Evolutionary conservation across 64 coral and sea anemone genomes (phyloP), one percentile per base, ranked within the genome.

Genomic region (Montipora capricornis): DNA sequence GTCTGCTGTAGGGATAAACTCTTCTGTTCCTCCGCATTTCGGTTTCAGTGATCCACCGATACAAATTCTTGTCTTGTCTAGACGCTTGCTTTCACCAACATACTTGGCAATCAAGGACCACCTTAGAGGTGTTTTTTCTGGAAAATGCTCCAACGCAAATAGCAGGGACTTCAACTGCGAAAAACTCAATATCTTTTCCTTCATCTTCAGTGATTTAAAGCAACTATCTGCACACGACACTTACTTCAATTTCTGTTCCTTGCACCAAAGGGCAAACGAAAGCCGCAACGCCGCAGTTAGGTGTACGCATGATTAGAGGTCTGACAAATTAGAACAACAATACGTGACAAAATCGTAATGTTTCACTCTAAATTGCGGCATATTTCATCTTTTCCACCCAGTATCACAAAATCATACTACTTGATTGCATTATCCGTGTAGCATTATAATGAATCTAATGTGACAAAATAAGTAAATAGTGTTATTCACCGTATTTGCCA

Each of bases 131-230:
- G 64, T 68, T 44, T 76, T 76, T 11, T 76, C 74, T 10, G 5
- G 29, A 46, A 76, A 76, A 76, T 76, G 74, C 5, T 76, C 74
- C 3, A 76, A 76, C 12, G 26, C 74, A 44, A 76, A 46, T 46
- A 76, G 7, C 26, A 76, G 74, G 44, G 74, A 76, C 13, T 76
- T 76, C 74, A 76, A 44, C 26, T 76, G 24, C 6, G 74, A 76
- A 76, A 68, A 76, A 76, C 74, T 45, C 74, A 76, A 45, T 76
- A 48, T 13, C 37, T 76, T 76, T 45, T 76, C 74, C 37, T 76
- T 76, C 74, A 76, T 44, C 74, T 76, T 46, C 37, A 76, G 26
- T 76, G 4, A 68, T 68, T 13, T 68, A 14, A 8, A 68, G 64
- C 10, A 68, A 29, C 29, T 29, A 29, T 29, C 29, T 68, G 17